phyloP scores from a whole-genome alignment of 2,888 invertebrate genomes.

The Stenichneumon culpator region DNA sequence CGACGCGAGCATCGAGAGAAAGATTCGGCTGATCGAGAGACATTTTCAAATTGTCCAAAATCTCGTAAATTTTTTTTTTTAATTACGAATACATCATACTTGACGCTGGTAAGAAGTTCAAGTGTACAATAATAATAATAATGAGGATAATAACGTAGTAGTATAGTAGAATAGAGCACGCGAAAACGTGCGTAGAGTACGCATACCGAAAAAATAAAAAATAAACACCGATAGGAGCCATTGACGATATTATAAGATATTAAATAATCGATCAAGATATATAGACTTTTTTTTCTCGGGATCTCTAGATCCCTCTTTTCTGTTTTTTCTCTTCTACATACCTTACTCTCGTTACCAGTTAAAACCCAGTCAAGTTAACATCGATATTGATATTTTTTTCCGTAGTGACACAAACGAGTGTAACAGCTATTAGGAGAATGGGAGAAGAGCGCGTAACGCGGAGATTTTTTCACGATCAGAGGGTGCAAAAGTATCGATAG shows the following conservation, averaged over 20 bases:
- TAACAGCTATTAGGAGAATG: background rate
- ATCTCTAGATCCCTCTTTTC: constrained; percentile 4
- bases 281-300: constrained; percentile 44
- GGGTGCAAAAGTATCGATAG: constrained; percentile 11
- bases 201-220: background rate
- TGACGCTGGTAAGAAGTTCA: constrained; percentile 27
- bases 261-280: constrained; percentile 7
- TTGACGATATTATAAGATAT: background rate
- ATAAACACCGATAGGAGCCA: constrained; percentile 9
- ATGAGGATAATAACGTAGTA: constrained; percentile 14
- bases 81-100: constrained; percentile 30
- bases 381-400: constrained; percentile 16
- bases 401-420: constrained; percentile 22
- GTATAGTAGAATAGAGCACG: background rate
- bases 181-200: background rate
- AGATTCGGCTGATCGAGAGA: constrained; percentile 4
- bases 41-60: background rate
- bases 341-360: constrained; percentile 4
- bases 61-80: background rate
- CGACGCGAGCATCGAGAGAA: background rate
- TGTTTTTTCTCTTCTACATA: constrained; percentile 29
- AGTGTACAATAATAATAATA: constrained; percentile 34
- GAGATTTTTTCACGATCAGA: background rate
- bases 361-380: constrained; percentile 31
- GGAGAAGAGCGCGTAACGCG: background rate